phyloP scores from a whole-genome alignment of 2,113 vertebrate species.

The Piaya cayana region DNA sequence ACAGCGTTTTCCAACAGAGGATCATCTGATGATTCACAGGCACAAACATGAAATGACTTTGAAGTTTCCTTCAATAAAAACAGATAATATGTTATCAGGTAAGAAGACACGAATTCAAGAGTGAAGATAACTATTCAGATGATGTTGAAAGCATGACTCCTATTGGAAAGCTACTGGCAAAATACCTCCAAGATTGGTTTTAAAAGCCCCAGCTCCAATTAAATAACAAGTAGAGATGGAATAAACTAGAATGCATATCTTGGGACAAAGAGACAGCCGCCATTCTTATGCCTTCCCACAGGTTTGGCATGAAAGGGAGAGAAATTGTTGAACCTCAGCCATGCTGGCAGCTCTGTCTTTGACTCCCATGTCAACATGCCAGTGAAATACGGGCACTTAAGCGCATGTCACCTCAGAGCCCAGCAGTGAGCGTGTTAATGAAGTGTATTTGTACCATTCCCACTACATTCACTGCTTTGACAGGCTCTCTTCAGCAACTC shows the following conservation, averaged over 20 bases:
- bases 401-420: neutral
- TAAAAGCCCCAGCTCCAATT: neutral
- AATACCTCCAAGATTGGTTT: slow-evolving; percentile 14
- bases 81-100: slow-evolving; percentile 98
- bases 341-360: neutral
- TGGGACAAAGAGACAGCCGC: neutral
- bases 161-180: slow-evolving; percentile 43
- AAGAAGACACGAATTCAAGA: slow-evolving; percentile 70
- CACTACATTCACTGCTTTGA: neutral
- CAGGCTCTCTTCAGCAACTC: neutral
- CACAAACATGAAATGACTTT: slow-evolving; percentile 99
- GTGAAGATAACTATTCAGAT: neutral
- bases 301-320: neutral
- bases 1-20: slow-evolving; percentile 97
- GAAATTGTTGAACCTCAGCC: neutral
- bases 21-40: slow-evolving; percentile 99
- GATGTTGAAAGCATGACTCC: slow-evolving; percentile 37
- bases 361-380: neutral
- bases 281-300: slow-evolving; percentile 18
- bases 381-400: neutral
- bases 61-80: slow-evolving; percentile 99
- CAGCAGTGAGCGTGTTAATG: neutral
- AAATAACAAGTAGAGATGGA: slow-evolving; percentile 15
- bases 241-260: neutral
- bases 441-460: neutral